phyloP scores from a whole-genome alignment of 2,797 vertebrate genomes.

The Catharus ustulatus region DNA sequence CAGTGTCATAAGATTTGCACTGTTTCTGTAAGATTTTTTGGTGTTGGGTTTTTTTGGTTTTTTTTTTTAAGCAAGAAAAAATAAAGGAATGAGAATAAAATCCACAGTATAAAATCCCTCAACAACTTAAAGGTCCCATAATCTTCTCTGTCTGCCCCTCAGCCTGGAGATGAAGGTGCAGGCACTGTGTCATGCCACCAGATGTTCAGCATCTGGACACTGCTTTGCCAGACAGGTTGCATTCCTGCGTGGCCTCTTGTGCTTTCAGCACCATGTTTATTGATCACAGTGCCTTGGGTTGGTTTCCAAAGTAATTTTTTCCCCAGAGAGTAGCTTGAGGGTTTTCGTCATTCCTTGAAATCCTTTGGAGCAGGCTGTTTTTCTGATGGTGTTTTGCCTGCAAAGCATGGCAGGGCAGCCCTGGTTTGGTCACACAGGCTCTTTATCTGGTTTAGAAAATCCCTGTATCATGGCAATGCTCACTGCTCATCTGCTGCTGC shows the following conservation, averaged over 20 bases:
- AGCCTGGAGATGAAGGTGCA: background rate
- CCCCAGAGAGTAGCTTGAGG: background rate
- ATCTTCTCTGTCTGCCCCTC: background rate
- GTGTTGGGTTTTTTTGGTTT: background rate
- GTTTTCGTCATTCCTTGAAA: background rate
- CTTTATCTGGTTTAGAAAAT: background rate
- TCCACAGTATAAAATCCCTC: background rate
- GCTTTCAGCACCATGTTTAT: conserved; percentile 9
- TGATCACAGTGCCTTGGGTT: background rate
- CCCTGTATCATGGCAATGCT: background rate
- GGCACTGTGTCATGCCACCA: background rate
- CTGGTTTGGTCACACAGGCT: background rate
- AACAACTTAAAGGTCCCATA: background rate
- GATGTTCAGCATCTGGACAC: conserved; percentile 24
- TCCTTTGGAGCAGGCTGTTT: background rate
- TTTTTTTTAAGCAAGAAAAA: background rate
- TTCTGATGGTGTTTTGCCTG: background rate
- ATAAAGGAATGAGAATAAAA: background rate
- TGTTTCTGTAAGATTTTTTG: conserved; percentile 9
- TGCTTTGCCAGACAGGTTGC: conserved; percentile 1
- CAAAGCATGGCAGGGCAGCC: background rate
- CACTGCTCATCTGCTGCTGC: background rate
- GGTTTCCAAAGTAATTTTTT: conserved; percentile 15
- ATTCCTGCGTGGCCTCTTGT: conserved; percentile 2
- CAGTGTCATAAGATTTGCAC: background rate